Percentiles rank a stretch among this genome's conserved stretches.
These are phyloP conservation scores for Setipinna tenuifilis DNA, from an alignment of 2,797 vertebrate genomes.

Conservation along the genomic window DNA sequence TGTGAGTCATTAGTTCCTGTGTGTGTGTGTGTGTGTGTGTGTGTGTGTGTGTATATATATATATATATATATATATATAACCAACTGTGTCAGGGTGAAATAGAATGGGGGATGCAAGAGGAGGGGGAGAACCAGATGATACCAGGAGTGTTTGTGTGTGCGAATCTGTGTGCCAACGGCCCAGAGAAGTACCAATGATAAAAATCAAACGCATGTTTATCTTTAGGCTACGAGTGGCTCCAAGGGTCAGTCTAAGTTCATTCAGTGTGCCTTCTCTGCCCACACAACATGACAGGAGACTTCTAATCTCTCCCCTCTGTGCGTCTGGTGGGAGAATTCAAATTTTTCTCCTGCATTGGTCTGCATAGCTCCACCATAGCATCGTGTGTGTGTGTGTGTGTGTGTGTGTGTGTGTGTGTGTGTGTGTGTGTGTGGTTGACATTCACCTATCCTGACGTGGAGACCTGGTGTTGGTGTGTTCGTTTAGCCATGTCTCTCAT, in stretches of 20 bases:
- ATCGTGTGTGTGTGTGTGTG: no score
- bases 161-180: neutral
- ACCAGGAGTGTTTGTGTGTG: neutral
- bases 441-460: neutral
- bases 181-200: neutral
- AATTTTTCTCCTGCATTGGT: no score
- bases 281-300: neutral
- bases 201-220: neutral
- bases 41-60: neutral
- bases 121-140: no score
- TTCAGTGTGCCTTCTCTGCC: neutral
- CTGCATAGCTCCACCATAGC: no score
- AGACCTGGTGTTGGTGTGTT: neutral
- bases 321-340: no score
- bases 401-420: no score
- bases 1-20: neutral
- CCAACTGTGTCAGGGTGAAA: no score
- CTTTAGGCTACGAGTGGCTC: neutral
- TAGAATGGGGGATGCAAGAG: no score
- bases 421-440: no score
- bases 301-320: no score
- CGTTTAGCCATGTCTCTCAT: neutral
- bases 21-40: neutral
- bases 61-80: no score
- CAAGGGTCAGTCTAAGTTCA: neutral